Evolutionary conservation across 2,797 vertebrate species (phyloP), one percentile per base, ranked within the genome.

Genomic region (Bradypodion ventrale): DNA sequence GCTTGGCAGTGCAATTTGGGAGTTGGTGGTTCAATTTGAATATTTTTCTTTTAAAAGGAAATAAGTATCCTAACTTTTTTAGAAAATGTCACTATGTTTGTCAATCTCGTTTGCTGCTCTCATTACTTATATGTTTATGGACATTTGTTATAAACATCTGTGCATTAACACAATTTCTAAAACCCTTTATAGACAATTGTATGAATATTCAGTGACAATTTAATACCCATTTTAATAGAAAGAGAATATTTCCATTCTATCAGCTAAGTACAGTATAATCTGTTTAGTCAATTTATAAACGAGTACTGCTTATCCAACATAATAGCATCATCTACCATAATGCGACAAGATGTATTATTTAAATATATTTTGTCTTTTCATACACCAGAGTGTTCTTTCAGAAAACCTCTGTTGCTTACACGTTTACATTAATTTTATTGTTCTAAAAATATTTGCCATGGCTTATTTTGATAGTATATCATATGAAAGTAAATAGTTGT

Each of bases 111-210:
- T 69, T 35, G 23, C 63, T 29, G n/a, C 19, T 72, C 40, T 78
- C 52, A 91, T 91, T 88, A 89, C 90, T 83, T 78, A 90, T 85
- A 88, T 84, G 84, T 86, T 87, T 85, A 75, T 35, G 70, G 89
- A 87, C 86, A 92, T 93, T 91, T 90, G 82, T 87, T 84, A 62
- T 91, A 88, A 91, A 84, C 87, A 90, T 86, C 89, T 85, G 87
- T 66, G 75, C 81, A 92, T 90, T 94, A 81, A 93, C 89, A 83
- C 83, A 88, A 65, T 81, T 84, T 42, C 78, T 91, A 75, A 90
- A 92, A 84, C 87, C 68, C 84, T 92, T 87, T 88, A 85, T 15
- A 85, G 49, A 84, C 75, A 85, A 63, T 75, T 5, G 78, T 60
- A 86, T 88, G 87, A 91, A 89, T 87, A 92, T 44, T 87, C 52